Evolutionary conservation across 2,888 invertebrate genomes (phyloP).

Genomic region (Eupithecia centaureata): DNA sequence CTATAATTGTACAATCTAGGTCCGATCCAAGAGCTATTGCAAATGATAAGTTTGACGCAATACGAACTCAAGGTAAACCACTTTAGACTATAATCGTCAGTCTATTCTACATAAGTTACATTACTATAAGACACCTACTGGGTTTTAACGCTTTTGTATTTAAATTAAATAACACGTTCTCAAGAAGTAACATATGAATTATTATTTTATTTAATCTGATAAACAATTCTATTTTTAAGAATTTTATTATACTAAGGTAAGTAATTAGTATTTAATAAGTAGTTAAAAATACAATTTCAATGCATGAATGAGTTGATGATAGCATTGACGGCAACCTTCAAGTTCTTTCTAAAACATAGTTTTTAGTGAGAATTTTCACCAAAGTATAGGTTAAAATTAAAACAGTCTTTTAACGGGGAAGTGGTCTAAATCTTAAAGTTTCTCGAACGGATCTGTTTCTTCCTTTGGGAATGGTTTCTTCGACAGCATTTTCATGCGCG

Average conservation of each 20-base stretch:
- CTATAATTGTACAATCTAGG: conserved; percentile 20
- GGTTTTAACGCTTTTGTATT: neutral
- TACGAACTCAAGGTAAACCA: conserved; percentile 24
- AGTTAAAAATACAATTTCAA: too few species aligned
- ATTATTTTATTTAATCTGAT: neutral
- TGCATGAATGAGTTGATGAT: neutral
- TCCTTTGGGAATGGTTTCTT: neutral
- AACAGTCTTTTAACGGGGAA: neutral
- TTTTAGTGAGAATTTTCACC: neutral
- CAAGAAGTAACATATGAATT: neutral
- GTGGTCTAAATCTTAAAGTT: neutral
- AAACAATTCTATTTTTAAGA: neutral
- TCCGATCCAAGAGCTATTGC: conserved; percentile 15
- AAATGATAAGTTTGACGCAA: conserved; percentile 26
- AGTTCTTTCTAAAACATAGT: neutral
- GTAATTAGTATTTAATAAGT: neutral
- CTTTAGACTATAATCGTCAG: conserved; percentile 1
- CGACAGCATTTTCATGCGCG: neutral
- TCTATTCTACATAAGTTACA: neutral
- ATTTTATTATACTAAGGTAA: too few species aligned
- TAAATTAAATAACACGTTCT: neutral
- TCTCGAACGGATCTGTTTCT: neutral
- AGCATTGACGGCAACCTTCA: neutral
- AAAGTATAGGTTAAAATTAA: neutral
- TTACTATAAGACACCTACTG: neutral